These are phyloP conservation scores for Neotoxoptera formosana DNA, from an alignment of 1,140 invertebrate species.

Conservation along the genomic window DNA sequence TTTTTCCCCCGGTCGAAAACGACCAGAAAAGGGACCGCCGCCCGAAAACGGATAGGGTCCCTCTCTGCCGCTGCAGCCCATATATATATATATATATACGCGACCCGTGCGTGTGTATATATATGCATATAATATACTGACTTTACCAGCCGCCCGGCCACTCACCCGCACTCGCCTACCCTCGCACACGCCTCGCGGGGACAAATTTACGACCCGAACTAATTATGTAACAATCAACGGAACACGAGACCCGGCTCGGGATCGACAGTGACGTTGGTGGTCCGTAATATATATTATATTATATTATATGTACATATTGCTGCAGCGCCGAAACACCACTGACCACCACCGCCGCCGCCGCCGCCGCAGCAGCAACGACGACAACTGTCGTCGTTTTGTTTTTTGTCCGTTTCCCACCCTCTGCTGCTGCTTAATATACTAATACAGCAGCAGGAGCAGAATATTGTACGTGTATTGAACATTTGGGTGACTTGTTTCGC, in stretches of 20 bases:
- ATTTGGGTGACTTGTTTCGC: background rate
- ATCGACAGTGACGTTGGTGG: constrained; percentile 39
- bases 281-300: constrained; percentile 20
- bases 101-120: background rate
- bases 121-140: background rate
- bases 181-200: background rate
- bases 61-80: background rate
- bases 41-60: background rate
- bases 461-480: no score
- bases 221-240: constrained; percentile 56
- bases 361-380: background rate
- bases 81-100: no score
- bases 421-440: background rate
- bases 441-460: background rate
- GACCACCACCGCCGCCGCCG: constrained; percentile 24
- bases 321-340: background rate
- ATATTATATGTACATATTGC: no score
- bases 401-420: background rate
- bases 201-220: constrained; percentile 56
- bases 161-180: background rate
- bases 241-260: constrained; percentile 49
- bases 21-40: constrained; percentile 23
- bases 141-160: background rate
- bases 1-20: background rate
- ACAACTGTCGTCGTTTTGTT: constrained; percentile 54